A percentile compares a stretch with the other conserved stretches of the same genome.
phyloP scores from a whole-genome alignment of 1,140 invertebrate genomes.

The Drosophila biarmipes region DNA sequence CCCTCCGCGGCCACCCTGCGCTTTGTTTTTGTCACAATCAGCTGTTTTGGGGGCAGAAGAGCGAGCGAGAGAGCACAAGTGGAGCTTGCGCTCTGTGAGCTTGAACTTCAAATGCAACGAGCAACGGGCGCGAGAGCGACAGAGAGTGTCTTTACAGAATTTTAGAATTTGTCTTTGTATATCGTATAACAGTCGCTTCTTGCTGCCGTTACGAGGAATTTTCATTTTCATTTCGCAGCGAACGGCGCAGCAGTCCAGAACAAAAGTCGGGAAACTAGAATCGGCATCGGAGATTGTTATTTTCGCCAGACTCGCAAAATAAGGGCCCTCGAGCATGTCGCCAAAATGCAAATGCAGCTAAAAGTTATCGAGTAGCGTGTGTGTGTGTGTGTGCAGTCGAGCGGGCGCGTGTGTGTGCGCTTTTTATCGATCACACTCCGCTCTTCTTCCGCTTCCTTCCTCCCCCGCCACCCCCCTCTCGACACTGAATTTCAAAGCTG shows the following conservation, averaged over 20 bases:
- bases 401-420: slow-evolving; percentile 12
- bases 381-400: slow-evolving; percentile 25
- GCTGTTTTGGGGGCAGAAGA: slow-evolving; percentile 51
- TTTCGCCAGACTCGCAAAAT: slow-evolving; percentile 19
- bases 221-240: slow-evolving; percentile 82
- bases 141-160: slow-evolving; percentile 36
- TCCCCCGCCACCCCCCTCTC: slow-evolving; percentile 12
- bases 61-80: slow-evolving; percentile 17
- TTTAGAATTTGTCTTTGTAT: slow-evolving; percentile 63
- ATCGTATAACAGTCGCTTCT: slow-evolving; percentile 73
- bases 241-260: slow-evolving; percentile 78
- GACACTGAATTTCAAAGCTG: slow-evolving; percentile 64
- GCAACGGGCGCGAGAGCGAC: slow-evolving; percentile 16
- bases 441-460: slow-evolving; percentile 15
- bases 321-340: slow-evolving; percentile 6
- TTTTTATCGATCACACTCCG: slow-evolving; percentile 75
- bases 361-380: slow-evolving; percentile 34
- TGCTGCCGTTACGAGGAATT: slow-evolving; percentile 69
- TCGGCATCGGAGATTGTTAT: slow-evolving; percentile 36
- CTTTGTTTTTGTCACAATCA: slow-evolving; percentile 53
- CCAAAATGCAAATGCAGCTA: slow-evolving; percentile 47
- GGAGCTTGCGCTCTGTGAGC: slow-evolving; percentile 70
- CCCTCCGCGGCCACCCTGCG: not conserved
- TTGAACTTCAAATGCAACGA: slow-evolving; percentile 79
- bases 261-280: slow-evolving; percentile 26